Evolutionary conservation across 1,140 invertebrate genomes (phyloP).

Genomic region (Achatina immaculata): DNA sequence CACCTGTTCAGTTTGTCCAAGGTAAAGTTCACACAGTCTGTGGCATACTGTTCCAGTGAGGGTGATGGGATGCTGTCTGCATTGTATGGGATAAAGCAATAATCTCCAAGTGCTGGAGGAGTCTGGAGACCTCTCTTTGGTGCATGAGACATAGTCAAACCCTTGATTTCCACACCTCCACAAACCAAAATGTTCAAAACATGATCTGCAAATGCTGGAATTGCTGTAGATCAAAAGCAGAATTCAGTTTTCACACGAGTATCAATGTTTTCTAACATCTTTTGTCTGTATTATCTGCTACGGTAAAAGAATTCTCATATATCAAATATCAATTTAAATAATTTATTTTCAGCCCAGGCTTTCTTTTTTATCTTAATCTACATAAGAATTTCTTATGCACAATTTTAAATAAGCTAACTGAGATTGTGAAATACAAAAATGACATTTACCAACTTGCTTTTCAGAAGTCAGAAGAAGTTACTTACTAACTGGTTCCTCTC

Average conservation of each 20-base stretch:
- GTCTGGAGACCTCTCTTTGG: conserved; percentile 82
- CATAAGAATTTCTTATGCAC: too few relatives aligned
- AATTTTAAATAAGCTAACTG: too few relatives aligned
- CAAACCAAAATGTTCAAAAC: conserved; percentile 83
- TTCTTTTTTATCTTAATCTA: too few relatives aligned
- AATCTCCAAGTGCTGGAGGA: conserved; percentile 85
- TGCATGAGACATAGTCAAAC: conserved; percentile 90
- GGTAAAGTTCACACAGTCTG: conserved; percentile 37
- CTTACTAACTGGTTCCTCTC: conserved; percentile 41
- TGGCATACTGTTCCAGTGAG: conserved; percentile 36
- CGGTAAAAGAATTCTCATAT: too few relatives aligned
- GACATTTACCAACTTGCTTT: too few relatives aligned
- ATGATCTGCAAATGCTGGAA: conserved; percentile 79
- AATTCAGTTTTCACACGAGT: too few relatives aligned
- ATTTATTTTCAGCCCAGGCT: too few relatives aligned
- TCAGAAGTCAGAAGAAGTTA: too few relatives aligned
- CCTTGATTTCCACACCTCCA: conserved; percentile 90
- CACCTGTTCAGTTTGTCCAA: conserved; percentile 31
- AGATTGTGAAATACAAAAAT: too few relatives aligned
- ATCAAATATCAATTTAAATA: too few relatives aligned
- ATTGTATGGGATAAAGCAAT: conserved; percentile 85
- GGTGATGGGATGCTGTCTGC: background rate
- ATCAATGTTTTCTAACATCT: too few relatives aligned
- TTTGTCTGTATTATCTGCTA: too few relatives aligned
- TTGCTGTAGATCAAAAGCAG: conserved; percentile 57